Percentiles rank a stretch among this genome's conserved stretches.
Evolutionary conservation across 2,113 vertebrate species (phyloP).

Genomic region (Piliocolobus tephrosceles): DNA sequence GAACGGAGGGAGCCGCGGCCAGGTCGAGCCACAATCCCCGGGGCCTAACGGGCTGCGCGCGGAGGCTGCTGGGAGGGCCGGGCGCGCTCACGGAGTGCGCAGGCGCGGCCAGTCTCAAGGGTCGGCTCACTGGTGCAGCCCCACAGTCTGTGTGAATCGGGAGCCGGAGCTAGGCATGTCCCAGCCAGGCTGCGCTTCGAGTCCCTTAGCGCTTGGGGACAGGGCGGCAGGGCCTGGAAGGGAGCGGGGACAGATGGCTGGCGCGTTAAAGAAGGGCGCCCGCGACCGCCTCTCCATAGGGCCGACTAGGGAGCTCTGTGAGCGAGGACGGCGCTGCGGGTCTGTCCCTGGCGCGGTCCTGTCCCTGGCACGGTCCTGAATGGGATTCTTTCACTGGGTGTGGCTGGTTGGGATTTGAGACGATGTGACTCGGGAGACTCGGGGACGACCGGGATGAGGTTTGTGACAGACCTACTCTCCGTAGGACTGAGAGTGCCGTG

Average conservation of each 20-base stretch:
- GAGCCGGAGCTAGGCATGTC: no score
- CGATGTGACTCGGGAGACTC: background rate
- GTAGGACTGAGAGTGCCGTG: background rate
- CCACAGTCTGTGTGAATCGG: fast-evolving
- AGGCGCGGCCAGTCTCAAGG: background rate
- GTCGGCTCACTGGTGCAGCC: background rate
- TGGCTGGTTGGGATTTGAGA: background rate
- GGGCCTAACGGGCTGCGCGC: background rate
- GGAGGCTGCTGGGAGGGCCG: conserved; percentile 14
- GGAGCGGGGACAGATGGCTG: fast-evolving
- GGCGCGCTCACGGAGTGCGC: background rate
- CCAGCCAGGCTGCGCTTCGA: fast-evolving
- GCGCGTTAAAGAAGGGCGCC: fast-evolving
- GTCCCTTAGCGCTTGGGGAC: background rate
- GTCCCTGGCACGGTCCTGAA: background rate
- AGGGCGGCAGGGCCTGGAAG: fast-evolving
- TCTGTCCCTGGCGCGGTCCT: background rate
- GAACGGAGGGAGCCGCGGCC: fast-evolving
- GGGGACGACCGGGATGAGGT: background rate
- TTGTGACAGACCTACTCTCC: background rate
- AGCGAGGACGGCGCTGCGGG: background rate
- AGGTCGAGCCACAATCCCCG: fast-evolving
- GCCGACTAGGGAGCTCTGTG: background rate
- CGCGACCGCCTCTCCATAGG: background rate
- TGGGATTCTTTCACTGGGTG: background rate